phyloP scores from a whole-genome alignment of 2,113 vertebrate species.

The Rhodinocichla rosea region DNA sequence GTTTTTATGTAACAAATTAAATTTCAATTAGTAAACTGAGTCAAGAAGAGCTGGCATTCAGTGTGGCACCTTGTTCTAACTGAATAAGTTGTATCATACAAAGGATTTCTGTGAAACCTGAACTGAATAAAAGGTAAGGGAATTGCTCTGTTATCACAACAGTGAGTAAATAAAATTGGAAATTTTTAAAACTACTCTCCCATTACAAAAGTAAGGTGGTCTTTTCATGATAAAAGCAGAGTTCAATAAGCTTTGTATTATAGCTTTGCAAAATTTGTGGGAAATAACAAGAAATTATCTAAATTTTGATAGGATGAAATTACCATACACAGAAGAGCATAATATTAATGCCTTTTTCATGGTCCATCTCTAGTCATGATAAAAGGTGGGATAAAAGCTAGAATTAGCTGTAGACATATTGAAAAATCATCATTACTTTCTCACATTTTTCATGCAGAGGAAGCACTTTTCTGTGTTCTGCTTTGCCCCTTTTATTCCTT shows the following conservation, averaged over 20 bases:
- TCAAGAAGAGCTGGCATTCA: neutral
- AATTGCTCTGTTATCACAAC: neutral
- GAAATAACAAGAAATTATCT: neutral
- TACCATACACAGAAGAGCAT: neutral
- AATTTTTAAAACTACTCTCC: neutral
- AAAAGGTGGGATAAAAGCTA: neutral
- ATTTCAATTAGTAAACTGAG: neutral
- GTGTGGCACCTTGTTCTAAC: neutral
- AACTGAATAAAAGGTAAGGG: neutral
- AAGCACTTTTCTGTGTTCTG: neutral
- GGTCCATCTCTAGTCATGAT: neutral
- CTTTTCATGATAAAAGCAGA: neutral
- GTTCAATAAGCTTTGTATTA: neutral
- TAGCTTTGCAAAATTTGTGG: neutral
- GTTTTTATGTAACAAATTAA: neutral
- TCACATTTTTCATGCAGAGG: neutral
- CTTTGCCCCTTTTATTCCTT: neutral
- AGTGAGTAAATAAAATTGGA: neutral
- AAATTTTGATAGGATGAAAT: neutral
- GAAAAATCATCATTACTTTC: neutral
- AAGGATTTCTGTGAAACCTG: neutral
- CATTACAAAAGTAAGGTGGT: neutral
- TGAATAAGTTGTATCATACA: neutral
- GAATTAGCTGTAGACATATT: neutral
- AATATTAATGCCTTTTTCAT: neutral